Evolutionary conservation across 2,113 vertebrate genomes (phyloP), one percentile per base, ranked within the genome.

Genomic region (Sinocyclocheilus anshuiensis): DNA sequence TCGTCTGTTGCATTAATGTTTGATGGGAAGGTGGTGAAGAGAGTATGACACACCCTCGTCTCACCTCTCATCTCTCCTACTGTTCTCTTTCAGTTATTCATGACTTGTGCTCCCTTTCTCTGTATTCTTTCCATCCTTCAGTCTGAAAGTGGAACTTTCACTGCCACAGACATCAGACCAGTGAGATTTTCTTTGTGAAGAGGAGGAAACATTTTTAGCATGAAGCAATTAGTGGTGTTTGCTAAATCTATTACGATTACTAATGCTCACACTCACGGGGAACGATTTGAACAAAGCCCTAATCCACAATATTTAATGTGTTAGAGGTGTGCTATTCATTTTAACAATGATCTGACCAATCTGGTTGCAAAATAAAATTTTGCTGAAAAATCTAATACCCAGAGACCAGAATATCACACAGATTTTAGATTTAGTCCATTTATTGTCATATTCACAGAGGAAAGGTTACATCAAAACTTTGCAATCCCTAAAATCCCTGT

Each of bases 11-110:
- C 72, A 78, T 88, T 76, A 89, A 84, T 86, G 53, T 88, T 89
- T 87, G 61, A 87, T 86, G 39, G 77, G 18, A 63, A 61, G 80
- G 61, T 48, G 48, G 48, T 29, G 84, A 77, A 81, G 83, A 85
- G 81, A 75, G 65, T 72, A 74, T 90, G 85, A 77, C 86, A 75
- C 88, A 93, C 88, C 95, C 95, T 94, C 94, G 94, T 93, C 93
- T 94, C 90, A 82, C 59, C 67, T 90, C 71, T 89, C 77, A 89
- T 92, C 88, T 93, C 84, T 57, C 89, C 79, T 89, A 91, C 72
- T 76, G 42, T 76, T 76, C 72, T 76, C 5, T 75, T 88, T 93
- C 79, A 85, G 69, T 92, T 92, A 93, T 95, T 90, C 78, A 95
- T 94, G 88, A 92, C 91, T 67, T 79, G 85, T 84, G 80, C 45